These are phyloP conservation scores for Caradrina clavipalpis DNA, from an alignment of 2,888 invertebrate species.

Conservation along the genomic window DNA sequence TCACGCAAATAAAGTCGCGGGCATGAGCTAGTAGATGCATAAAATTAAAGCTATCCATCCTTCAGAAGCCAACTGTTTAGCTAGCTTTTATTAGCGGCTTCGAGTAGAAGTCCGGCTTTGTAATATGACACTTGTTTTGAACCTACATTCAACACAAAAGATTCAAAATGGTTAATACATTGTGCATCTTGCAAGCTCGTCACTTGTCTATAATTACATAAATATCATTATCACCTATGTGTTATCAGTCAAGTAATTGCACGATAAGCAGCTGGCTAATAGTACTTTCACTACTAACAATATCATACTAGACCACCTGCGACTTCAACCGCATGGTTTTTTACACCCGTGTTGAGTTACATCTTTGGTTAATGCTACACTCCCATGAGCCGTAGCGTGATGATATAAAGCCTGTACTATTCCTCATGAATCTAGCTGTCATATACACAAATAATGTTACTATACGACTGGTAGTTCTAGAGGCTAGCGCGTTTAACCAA, in stretches of 20 bases:
- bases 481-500: no score
- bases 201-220: slow-evolving; percentile 6
- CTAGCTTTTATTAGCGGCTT: background rate
- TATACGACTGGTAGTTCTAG: no score
- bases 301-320: background rate
- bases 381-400: no score
- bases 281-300: background rate
- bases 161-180: background rate
- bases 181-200: background rate
- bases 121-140: no score
- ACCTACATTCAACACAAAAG: background rate
- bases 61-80: background rate
- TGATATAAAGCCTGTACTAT: no score
- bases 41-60: slow-evolving; percentile 18
- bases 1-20: no score
- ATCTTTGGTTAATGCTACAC: no score
- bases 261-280: slow-evolving; percentile 13
- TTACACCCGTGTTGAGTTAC: no score
- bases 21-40: background rate
- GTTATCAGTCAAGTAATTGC: slow-evolving; percentile 19
- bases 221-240: slow-evolving; percentile 2
- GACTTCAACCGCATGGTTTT: no score
- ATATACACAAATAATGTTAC: no score
- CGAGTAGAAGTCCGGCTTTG: no score
- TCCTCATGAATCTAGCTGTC: no score